phyloP scores from a whole-genome alignment of 1,140 invertebrate genomes.

The Hormaphis cornu region DNA sequence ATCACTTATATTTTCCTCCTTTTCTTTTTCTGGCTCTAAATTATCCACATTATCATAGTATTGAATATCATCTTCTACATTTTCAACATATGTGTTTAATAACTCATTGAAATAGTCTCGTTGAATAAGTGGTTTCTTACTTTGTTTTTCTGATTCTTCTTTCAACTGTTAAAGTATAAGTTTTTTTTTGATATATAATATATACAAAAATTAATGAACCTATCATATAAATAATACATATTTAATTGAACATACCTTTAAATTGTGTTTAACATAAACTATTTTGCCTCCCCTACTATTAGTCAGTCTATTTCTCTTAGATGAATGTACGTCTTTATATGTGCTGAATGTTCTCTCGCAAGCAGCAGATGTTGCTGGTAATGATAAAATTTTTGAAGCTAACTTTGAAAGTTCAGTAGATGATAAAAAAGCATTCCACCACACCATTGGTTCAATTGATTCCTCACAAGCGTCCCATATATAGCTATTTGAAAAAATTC shows the following conservation, averaged over 20 bases:
- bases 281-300: conserved; percentile 7
- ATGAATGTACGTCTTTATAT: background rate
- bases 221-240: background rate
- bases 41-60: no score
- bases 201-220: background rate
- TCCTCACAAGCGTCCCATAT: background rate
- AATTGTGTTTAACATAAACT: conserved; percentile 13
- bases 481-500: background rate
- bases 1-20: no score
- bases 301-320: background rate
- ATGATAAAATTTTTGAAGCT: conserved; percentile 6
- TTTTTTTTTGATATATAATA: background rate
- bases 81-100: no score
- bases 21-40: no score
- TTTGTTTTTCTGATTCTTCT: background rate
- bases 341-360: conserved; percentile 7
- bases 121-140: background rate
- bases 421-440: conserved; percentile 18
- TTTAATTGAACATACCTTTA: background rate
- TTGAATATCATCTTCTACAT: no score
- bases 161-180: background rate
- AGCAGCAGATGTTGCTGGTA: background rate
- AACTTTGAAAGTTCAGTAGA: conserved; percentile 21
- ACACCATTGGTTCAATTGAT: background rate
- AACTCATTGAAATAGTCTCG: background rate